These are phyloP conservation scores for Suncus etruscus DNA, from an alignment of 2,113 vertebrate genomes.

Conservation along the genomic window DNA sequence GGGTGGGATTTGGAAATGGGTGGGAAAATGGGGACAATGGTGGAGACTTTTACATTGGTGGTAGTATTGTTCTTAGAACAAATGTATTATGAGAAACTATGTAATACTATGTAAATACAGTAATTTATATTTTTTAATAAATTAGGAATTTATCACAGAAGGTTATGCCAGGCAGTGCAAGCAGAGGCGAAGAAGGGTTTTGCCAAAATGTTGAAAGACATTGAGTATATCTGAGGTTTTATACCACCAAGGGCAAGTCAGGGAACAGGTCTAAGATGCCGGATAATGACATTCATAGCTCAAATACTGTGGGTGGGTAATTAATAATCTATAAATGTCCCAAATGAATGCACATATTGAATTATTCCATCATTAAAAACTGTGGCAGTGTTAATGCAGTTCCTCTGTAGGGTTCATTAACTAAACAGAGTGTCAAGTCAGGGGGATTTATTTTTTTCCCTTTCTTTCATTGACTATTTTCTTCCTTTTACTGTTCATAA, in stretches of 20 bases:
- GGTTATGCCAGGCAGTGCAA: not conserved
- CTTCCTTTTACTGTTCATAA: constrained; percentile 78
- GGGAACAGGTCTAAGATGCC: constrained; percentile 48
- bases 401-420: constrained; percentile 80
- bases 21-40: too few species aligned
- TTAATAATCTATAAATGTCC: constrained; percentile 82
- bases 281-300: constrained; percentile 70
- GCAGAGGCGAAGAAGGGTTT: not conserved
- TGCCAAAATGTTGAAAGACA: not conserved
- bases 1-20: too few species aligned
- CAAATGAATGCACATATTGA: constrained; percentile 79
- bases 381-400: constrained; percentile 77
- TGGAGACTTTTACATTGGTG: too few species aligned
- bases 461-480: constrained; percentile 79
- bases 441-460: constrained; percentile 80
- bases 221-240: not conserved
- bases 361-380: constrained; percentile 84
- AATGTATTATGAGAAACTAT: too few species aligned
- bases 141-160: not conserved
- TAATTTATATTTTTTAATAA: too few species aligned
- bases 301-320: constrained; percentile 73
- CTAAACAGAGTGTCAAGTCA: constrained; percentile 74
- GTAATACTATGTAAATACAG: too few species aligned
- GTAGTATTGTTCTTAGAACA: too few species aligned
- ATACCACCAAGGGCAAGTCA: not conserved